Conservation (phyloP, 2,888 invertebrate species). For the Linnaemya tessellans region DNA sequence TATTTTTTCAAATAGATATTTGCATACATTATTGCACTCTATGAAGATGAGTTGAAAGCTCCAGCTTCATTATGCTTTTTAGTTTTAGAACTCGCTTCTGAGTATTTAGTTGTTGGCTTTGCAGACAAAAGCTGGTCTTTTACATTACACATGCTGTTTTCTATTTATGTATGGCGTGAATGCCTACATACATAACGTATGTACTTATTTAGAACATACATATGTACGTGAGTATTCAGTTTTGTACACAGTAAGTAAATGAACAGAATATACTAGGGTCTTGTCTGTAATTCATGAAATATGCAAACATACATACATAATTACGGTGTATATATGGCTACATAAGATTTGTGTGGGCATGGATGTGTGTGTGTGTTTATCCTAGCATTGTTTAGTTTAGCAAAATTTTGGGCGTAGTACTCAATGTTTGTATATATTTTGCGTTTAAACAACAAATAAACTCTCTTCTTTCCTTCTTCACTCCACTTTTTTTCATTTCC, state of each 20-base stretch:
- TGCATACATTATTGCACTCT: too few species aligned
- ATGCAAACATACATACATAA: neutral
- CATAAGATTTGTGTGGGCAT: neutral
- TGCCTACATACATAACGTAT: neutral
- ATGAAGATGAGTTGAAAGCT: neutral
- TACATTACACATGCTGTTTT: neutral
- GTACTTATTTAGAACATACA: neutral
- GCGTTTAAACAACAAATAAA: constrained; percentile 12
- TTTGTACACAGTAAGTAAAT: neutral
- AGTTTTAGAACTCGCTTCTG: neutral
- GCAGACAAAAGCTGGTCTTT: constrained; percentile 47
- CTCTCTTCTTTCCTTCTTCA: constrained; percentile 2
- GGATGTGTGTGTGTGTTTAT: neutral
- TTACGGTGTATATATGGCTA: neutral
- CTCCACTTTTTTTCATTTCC: neutral
- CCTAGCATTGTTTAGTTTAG: constrained; percentile 5
- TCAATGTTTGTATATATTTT: neutral
- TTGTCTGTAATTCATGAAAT: neutral
- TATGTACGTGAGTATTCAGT: neutral
- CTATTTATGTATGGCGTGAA: neutral
- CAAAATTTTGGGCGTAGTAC: constrained; percentile 66
- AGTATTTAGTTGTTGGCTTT: neutral
- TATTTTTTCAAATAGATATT: too few species aligned
- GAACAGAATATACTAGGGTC: constrained; percentile 14
- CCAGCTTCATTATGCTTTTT: constrained; percentile 9